These are phyloP conservation scores for Drosophila ambigua DNA, from an alignment of 1,140 invertebrate genomes.

Conservation along the genomic window DNA sequence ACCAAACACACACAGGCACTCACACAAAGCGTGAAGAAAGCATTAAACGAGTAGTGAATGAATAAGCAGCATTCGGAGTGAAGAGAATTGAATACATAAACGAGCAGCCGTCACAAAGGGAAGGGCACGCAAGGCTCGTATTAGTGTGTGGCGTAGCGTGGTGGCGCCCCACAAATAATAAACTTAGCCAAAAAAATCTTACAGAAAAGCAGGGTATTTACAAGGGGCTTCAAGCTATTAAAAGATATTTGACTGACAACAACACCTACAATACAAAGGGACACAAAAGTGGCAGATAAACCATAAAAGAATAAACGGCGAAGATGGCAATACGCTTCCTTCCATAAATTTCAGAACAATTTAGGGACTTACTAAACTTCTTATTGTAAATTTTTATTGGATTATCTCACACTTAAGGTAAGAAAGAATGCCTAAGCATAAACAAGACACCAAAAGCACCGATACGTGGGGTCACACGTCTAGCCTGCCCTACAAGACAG, in stretches of 20 bases:
- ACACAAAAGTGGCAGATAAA: constrained; percentile 12
- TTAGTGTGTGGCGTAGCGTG: background rate
- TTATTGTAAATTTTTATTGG: too few relatives aligned
- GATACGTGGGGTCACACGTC: background rate
- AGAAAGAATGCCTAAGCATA: constrained; percentile 56
- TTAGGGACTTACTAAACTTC: too few relatives aligned
- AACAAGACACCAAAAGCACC: constrained; percentile 33
- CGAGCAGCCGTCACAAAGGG: constrained; percentile 21
- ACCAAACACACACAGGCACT: constrained; percentile 19
- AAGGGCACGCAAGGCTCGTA: constrained; percentile 40
- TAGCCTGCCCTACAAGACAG: background rate
- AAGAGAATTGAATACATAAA: constrained; percentile 48
- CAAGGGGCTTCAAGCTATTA: too few relatives aligned
- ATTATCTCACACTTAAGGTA: constrained; percentile 5
- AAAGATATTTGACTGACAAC: background rate
- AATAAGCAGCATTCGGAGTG: constrained; percentile 35
- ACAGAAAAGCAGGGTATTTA: too few relatives aligned
- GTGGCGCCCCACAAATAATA: background rate
- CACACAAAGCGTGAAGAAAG: constrained; percentile 51
- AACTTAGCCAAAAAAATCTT: too few relatives aligned
- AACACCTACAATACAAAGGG: constrained; percentile 47
- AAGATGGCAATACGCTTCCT: too few relatives aligned
- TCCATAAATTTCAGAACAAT: too few relatives aligned
- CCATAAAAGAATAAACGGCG: constrained; percentile 13
- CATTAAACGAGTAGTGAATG: constrained; percentile 59